These are phyloP conservation scores for Cathartes aura DNA, from an alignment of 2,113 vertebrate genomes.

Conservation along the genomic window DNA sequence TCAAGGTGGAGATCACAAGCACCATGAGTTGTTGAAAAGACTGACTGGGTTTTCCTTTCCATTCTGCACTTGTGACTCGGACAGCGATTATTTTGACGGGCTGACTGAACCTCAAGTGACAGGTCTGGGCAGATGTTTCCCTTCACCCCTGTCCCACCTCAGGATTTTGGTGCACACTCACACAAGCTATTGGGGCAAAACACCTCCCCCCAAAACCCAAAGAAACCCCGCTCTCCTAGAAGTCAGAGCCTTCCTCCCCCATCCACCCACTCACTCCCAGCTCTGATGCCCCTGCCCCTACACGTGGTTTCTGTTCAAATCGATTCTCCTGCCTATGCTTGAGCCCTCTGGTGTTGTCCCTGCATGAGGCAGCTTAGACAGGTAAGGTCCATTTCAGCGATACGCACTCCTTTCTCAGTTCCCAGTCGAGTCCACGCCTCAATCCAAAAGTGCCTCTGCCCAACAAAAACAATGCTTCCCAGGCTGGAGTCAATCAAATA, in stretches of 20 bases:
- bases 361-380: neutral
- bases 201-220: neutral
- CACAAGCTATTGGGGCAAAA: neutral
- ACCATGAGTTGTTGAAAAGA: neutral
- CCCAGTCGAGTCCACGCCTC: neutral
- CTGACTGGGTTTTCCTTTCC: constrained; percentile 15
- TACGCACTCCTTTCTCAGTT: neutral
- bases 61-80: neutral
- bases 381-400: neutral
- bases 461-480: constrained; percentile 28
- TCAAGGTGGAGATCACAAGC: neutral
- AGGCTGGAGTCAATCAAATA: constrained; percentile 56
- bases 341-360: neutral
- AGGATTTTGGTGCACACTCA: neutral
- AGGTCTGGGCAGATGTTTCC: constrained; percentile 5
- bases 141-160: neutral
- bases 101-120: neutral
- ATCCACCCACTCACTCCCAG: neutral
- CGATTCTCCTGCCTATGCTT: rapidly evolving
- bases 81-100: neutral
- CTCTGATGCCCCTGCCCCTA: neutral
- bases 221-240: neutral
- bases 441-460: constrained; percentile 23
- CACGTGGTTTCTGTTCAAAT: neutral
- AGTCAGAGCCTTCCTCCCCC: neutral